Base-by-base conservation (phyloP, 2,113 vertebrate genomes). In the Microcebus murinus region DNA sequence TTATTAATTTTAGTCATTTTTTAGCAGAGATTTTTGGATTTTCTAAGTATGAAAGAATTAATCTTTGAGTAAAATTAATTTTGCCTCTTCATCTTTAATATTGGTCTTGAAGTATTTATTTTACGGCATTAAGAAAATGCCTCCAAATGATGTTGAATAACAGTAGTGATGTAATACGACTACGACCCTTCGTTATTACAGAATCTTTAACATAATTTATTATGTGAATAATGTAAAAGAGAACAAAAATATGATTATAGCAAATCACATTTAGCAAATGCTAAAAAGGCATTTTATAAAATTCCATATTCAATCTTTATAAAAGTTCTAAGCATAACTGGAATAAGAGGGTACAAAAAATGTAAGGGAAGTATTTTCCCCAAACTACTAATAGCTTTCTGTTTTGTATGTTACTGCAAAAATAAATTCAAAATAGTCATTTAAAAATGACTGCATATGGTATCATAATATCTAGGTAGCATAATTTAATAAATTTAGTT, bases 21-120 rank as follows among this genome's bases (percentile, higher is more conserved):
- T 76, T 59, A 36, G 12, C 21, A 84, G 39, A 65, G 45, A 17
- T 67, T 67, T 92, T n/a, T 59, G 17, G 18, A 8, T 23, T 92
- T 92, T 94, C 59, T 86, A 76, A 71, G 29, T 45, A 67, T 82
- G 36, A 9, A 82, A 76, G 83, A 23, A 48, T 70, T 48, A 67
- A 73, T 59, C 6, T 77, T 91, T 74, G 96, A 87, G 31, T 90
- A 63, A 92, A 90, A 87, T 83, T 83, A 82, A n/a, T 87, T 82
- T 94, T 71, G 42, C 12, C 4, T 34, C 10, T 79, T 67, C 25
- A 39, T 67, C 13, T n/a, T 73, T 68, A 74, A 21, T 89, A 79
- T 79, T 74, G 52, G 12, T 39, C 61, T 84, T 91, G 86, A 77
- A 71, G 50, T 34, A 52, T 80, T 36, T 82, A 13, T 84, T 20